These are phyloP conservation scores for Zaprionus ornatus DNA, from an alignment of 1,140 invertebrate genomes.

Conservation along the genomic window DNA sequence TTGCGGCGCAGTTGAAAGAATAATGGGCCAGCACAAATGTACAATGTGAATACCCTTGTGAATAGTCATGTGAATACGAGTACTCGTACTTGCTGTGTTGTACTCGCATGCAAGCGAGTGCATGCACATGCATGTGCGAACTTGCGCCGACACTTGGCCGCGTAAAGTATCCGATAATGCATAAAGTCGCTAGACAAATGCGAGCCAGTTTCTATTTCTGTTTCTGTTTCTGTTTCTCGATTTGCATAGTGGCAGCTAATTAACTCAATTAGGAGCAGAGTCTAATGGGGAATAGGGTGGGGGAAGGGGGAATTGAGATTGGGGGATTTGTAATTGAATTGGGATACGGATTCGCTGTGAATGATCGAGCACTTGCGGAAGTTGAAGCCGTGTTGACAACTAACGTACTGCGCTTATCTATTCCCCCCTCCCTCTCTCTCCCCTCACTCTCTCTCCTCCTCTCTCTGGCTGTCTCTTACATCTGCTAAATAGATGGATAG, in stretches of 20 bases:
- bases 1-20: slow-evolving; percentile 76
- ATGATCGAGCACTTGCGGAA: slow-evolving; percentile 78
- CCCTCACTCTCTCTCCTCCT: not conserved
- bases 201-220: slow-evolving; percentile 19
- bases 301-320: not conserved
- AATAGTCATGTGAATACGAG: slow-evolving; percentile 13
- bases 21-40: slow-evolving; percentile 50
- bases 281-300: not conserved
- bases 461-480: not conserved
- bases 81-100: slow-evolving; percentile 4
- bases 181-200: slow-evolving; percentile 29
- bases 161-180: slow-evolving; percentile 24
- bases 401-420: slow-evolving; percentile 60
- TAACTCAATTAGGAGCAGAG: slow-evolving; percentile 70
- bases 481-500: slow-evolving; percentile 14
- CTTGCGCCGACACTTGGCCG: slow-evolving; percentile 59
- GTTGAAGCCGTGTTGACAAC: slow-evolving; percentile 70
- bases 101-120: not conserved
- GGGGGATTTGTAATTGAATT: not conserved
- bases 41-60: slow-evolving; percentile 27
- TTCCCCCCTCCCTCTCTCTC: slow-evolving; percentile 9
- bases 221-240: slow-evolving; percentile 19
- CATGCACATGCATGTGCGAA: slow-evolving; percentile 15
- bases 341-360: slow-evolving; percentile 58
- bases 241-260: slow-evolving; percentile 72